These are phyloP conservation scores for Battus philenor DNA, from an alignment of 1,140 invertebrate species.

Conservation along the genomic window DNA sequence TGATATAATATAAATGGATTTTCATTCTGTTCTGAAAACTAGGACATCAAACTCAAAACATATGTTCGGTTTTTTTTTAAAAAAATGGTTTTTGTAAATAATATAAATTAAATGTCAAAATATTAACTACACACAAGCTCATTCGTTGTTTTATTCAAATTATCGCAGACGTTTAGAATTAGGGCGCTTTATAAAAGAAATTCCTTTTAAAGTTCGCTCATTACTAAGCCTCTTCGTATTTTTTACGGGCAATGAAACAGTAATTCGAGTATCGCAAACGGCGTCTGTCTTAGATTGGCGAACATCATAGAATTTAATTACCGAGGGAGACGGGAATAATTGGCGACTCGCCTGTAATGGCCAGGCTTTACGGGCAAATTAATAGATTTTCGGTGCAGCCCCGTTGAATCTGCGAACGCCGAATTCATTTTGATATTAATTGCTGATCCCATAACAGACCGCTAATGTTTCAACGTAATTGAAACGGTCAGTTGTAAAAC, in stretches of 20 bases:
- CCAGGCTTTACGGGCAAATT: constrained; percentile 58
- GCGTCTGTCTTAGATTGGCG: constrained; percentile 67
- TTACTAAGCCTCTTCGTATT: constrained; percentile 39
- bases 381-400: not conserved
- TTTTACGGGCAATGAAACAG: constrained; percentile 63
- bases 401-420: constrained; percentile 1
- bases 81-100: too few relatives aligned
- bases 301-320: constrained; percentile 72
- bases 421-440: constrained; percentile 27
- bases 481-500: constrained; percentile 15
- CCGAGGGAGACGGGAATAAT: constrained; percentile 61
- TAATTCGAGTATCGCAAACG: constrained; percentile 64
- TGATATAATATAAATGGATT: too few relatives aligned
- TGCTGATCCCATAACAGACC: constrained; percentile 35
- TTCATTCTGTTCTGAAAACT: too few relatives aligned
- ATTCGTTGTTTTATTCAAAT: too few relatives aligned
- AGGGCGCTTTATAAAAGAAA: constrained; percentile 14
- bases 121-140: too few relatives aligned
- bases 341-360: constrained; percentile 63
- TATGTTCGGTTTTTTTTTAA: too few relatives aligned
- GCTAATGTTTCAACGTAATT: constrained; percentile 19
- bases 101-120: too few relatives aligned
- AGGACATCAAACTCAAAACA: too few relatives aligned
- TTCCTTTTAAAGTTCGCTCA: constrained; percentile 27
- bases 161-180: constrained; percentile 7